Base-by-base conservation (phyloP, 2,888 invertebrate genomes). In the Pyrrhia umbra region DNA sequence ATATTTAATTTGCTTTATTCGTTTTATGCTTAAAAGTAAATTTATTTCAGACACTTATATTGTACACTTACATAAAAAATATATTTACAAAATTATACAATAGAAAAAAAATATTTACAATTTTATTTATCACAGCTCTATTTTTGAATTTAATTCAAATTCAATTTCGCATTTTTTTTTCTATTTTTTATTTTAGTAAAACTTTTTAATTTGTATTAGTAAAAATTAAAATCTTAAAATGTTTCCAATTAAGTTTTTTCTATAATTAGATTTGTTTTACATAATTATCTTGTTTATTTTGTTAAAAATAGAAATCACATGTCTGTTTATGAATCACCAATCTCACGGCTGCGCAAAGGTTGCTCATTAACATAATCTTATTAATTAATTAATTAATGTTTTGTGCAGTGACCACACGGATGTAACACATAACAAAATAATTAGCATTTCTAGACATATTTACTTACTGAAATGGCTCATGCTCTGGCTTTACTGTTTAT, bases 101-200 rank as follows among this genome's bases (percentile, higher is more conserved):
- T 50, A 50, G 2, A 30, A 40, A 27, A 42, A 45, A 52, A 70
- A 25, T 69, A 73, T 52, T 68, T 63, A 74, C 55, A 66, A 34
- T 49, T 54, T 50, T 49, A 30, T 67, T 46, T 69, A 76, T 74
- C 72, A 80, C 69, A 74, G 68, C 46, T 63, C 40, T 51, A 74
- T 65, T 62, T 56, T 64, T 54, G 66, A 73, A 68, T 80, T 68
- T 27, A 43, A 55, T 60, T 59, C 43, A 68, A 72, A 79, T 72
- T 64, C 66, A 40, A 42, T 54, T 34, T 46, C 13, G 30, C 30
- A 30, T 30, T 30, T 9, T 42, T 25, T 46, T 45, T 45, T 66
- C 15, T 2, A 1, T 39, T 50, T 51, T 16, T 10, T 34, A 6
- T 54, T 21, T 45, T 42, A 9, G 9, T 62, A 9, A 34, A 54